Conservation (phyloP, 2,888 invertebrate species). For the Caenorhabditis sp. region DNA sequence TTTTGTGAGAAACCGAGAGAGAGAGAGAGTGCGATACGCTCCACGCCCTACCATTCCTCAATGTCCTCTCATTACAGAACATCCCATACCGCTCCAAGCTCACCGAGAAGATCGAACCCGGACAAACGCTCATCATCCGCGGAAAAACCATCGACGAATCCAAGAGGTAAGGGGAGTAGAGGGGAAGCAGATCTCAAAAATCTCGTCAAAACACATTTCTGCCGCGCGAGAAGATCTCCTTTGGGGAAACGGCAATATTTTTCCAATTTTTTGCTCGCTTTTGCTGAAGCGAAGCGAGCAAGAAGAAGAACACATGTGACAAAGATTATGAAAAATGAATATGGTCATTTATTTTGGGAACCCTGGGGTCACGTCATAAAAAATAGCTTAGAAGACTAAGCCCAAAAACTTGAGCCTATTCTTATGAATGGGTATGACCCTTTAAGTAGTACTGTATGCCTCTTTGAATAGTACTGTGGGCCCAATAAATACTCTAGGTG, state of each 20-base stretch:
- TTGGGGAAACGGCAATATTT: neutral
- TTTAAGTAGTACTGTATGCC: too few relatives aligned
- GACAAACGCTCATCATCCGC: conserved; percentile 60
- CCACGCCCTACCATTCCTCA: neutral
- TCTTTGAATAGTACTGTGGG: too few relatives aligned
- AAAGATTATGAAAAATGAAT: neutral
- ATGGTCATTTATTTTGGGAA: neutral
- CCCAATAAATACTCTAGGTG: too few relatives aligned
- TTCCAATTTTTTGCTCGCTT: conserved; percentile 2
- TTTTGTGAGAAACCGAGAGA: neutral
- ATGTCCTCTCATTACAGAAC: conserved; percentile 45
- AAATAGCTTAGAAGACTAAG: too few relatives aligned
- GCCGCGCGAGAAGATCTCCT: neutral
- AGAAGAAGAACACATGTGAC: neutral
- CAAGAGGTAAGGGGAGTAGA: conserved; percentile 40
- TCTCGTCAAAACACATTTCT: neutral
- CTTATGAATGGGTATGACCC: too few relatives aligned
- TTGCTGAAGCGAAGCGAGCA: neutral
- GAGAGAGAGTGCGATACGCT: neutral
- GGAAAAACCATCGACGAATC: conserved; percentile 57
- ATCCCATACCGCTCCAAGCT: conserved; percentile 61
- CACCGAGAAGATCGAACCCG: conserved; percentile 62
- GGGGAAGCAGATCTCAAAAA: neutral
- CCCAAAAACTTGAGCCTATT: too few relatives aligned
- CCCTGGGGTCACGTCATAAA: too few relatives aligned